These are phyloP conservation scores for Recurvirostra avosetta DNA, from an alignment of 2,113 vertebrate species.

Conservation along the genomic window DNA sequence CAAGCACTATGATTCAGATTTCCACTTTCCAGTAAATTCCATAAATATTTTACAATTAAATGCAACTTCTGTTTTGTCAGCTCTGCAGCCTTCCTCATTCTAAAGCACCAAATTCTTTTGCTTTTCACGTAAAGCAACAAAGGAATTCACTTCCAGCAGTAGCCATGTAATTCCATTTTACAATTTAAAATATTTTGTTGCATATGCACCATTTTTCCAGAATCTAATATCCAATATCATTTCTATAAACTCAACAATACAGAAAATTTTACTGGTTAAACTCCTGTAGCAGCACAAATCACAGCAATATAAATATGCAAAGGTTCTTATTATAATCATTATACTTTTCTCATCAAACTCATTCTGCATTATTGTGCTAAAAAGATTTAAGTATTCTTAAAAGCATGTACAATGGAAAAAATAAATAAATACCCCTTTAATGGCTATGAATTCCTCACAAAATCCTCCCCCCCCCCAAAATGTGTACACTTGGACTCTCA, in stretches of 20 bases:
- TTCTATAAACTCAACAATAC: neutral
- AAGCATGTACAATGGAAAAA: neutral
- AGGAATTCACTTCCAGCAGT: neutral
- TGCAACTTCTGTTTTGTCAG: neutral
- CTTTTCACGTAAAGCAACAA: neutral
- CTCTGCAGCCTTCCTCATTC: neutral
- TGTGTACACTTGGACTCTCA: neutral
- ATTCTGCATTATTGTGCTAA: neutral
- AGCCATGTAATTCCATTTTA: neutral
- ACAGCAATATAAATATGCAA: neutral
- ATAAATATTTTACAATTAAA: constrained; percentile 19
- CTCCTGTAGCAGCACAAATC: neutral
- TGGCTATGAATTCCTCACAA: neutral
- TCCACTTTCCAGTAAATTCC: neutral
- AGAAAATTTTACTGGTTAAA: neutral
- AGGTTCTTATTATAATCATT: neutral
- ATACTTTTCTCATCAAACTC: neutral
- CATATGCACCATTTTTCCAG: neutral
- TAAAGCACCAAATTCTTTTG: neutral
- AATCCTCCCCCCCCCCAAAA: neutral
- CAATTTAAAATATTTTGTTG: neutral
- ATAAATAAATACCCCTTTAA: neutral
- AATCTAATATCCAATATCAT: neutral
- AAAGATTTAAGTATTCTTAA: neutral
- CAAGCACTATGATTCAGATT: neutral